A percentile compares a stretch with the other conserved stretches of the same genome.
Conservation (phyloP, 2,113 vertebrate genomes). For the Lagopus muta region DNA sequence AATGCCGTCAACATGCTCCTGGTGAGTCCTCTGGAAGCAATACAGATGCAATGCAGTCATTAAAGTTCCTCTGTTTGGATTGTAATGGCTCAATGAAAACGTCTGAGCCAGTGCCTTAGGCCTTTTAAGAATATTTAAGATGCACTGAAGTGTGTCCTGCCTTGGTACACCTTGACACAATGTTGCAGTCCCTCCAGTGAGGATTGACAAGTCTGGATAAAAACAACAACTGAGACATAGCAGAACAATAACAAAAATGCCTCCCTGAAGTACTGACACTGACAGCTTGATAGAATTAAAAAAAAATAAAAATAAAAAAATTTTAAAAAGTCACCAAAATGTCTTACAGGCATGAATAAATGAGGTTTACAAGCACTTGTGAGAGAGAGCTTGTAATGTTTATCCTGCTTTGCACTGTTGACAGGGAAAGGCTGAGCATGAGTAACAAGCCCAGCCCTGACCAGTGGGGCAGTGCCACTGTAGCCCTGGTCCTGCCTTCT, state of each 20-base stretch:
- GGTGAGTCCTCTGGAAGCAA: slow-evolving; percentile 61
- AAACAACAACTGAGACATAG: slow-evolving; percentile 43
- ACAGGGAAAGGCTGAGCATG: background rate
- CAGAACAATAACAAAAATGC: slow-evolving; percentile 58
- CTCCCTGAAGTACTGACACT: slow-evolving; percentile 26
- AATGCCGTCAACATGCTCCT: slow-evolving; percentile 55
- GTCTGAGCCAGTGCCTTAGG: slow-evolving; percentile 48
- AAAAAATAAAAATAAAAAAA: slow-evolving; percentile 30
- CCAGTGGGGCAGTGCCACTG: background rate
- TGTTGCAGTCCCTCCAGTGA: slow-evolving; percentile 22
- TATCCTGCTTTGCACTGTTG: background rate
- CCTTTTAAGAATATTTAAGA: slow-evolving; percentile 53
- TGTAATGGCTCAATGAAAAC: slow-evolving; percentile 60
- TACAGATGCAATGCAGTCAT: slow-evolving; percentile 60
- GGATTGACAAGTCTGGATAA: slow-evolving; percentile 27
- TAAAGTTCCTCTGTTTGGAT: slow-evolving; percentile 67
- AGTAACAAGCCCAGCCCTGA: background rate
- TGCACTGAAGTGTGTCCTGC: slow-evolving; percentile 55
- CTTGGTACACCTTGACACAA: slow-evolving; percentile 37
- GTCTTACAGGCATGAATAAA: slow-evolving; percentile 31
- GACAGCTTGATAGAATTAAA: slow-evolving; percentile 50
- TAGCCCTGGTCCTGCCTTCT: background rate
- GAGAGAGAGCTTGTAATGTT: background rate
- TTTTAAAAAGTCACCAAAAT: background rate
- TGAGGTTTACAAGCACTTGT: background rate